A percentile compares a stretch with the other conserved stretches of the same genome.
Evolutionary conservation across 2,113 vertebrate species (phyloP).

Genomic region (Rhea pennata): DNA sequence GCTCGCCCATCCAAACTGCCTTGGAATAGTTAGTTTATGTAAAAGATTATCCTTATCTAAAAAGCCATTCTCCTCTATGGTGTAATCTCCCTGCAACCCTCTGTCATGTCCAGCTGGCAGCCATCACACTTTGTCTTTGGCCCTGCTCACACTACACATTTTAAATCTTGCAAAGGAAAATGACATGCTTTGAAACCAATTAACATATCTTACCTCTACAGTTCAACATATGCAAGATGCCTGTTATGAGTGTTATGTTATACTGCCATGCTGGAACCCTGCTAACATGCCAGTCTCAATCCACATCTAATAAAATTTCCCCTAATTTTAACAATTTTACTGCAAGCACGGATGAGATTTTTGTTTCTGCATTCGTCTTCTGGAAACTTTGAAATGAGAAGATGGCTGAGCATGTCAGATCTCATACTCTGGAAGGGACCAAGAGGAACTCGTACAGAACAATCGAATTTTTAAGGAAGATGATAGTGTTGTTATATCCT

Average conservation of each 20-base stretch:
- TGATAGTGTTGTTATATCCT: neutral
- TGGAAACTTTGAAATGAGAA: neutral
- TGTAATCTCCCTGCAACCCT: conserved; percentile 69
- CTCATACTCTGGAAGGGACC: neutral
- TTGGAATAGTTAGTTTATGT: conserved; percentile 67
- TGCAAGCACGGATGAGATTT: neutral
- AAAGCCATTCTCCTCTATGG: conserved; percentile 66
- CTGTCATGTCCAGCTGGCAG: conserved; percentile 65
- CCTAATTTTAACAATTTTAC: neutral
- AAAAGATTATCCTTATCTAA: conserved; percentile 74
- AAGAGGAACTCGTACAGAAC: neutral
- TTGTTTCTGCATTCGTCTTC: neutral
- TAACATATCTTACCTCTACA: conserved; percentile 58
- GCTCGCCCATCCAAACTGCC: conserved; percentile 35
- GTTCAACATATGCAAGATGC: neutral
- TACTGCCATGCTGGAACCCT: neutral
- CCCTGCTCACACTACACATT: conserved; percentile 39
- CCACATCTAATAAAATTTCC: neutral
- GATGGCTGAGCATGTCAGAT: neutral
- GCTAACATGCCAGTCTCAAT: neutral
- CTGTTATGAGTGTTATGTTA: neutral
- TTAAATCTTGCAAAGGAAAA: conserved; percentile 56
- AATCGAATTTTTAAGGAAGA: neutral
- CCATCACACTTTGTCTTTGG: conserved; percentile 60
- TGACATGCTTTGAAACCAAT: conserved; percentile 28